Percentiles rank a stretch among this genome's conserved stretches.
These are phyloP conservation scores for Andrena praecox DNA, from an alignment of 2,888 invertebrate genomes.

Conservation along the genomic window DNA sequence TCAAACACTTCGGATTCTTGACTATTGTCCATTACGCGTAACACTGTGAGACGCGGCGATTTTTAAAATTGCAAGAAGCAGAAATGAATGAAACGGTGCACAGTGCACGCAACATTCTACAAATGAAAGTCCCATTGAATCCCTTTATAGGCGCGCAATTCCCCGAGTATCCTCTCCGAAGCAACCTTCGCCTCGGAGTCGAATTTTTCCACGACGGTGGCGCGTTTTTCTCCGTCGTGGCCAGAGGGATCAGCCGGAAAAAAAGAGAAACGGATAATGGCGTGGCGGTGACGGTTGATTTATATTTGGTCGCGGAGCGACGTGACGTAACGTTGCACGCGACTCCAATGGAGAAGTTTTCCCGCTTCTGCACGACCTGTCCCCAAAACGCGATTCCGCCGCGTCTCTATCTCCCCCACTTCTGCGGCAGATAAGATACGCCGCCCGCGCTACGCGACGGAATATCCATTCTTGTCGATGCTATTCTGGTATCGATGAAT, in stretches of 20 bases:
- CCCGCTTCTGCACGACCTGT: not conserved
- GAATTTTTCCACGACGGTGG: not conserved
- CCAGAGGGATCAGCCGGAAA: not conserved
- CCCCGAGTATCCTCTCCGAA: not conserved
- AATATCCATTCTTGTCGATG: conserved; percentile 58
- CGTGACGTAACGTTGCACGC: conserved; percentile 39
- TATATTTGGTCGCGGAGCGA: conserved; percentile 22
- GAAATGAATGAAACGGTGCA: too few relatives aligned
- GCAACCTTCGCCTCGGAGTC: not conserved
- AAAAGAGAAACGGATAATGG: conserved; percentile 26
- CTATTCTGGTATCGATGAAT: conserved; percentile 58
- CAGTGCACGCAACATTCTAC: too few relatives aligned
- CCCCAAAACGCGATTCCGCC: conserved; percentile 10
- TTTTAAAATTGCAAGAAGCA: too few relatives aligned
- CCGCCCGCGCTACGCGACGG: conserved; percentile 30
- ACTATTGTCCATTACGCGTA: too few relatives aligned
- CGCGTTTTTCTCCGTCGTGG: conserved; percentile 22
- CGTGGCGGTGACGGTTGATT: conserved; percentile 35
- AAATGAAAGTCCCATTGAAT: too few relatives aligned
- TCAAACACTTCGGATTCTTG: too few relatives aligned
- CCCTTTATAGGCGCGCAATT: not conserved
- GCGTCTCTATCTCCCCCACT: not conserved
- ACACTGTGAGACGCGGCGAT: too few relatives aligned
- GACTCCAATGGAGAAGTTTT: conserved; percentile 28
- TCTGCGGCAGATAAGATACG: conserved; percentile 39